Evolutionary conservation across 2,888 invertebrate genomes (phyloP), one percentile per base, ranked within the genome.

Genomic region (Dynastes grantii): DNA sequence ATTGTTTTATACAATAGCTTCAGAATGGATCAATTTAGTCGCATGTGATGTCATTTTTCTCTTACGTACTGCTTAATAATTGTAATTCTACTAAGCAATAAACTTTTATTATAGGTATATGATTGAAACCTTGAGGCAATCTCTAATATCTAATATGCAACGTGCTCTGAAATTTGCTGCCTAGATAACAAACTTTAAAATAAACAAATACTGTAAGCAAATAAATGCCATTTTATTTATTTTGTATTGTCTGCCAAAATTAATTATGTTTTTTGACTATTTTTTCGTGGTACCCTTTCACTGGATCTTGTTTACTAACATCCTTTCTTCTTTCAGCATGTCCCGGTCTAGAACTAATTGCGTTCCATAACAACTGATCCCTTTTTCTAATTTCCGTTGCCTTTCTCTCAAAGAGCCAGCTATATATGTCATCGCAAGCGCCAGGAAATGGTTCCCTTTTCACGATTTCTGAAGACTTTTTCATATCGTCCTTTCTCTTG

Each of bases 291-390:
- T 76, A 78, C 37, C 55, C 78, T 53, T 76, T 81, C 4, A 71
- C 32, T 22, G 80, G 81, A 77, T 81, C 81, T 27, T 79, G 79
- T 49, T 81, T 81, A 55, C 79, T 81, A 32, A 70, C 40, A 37
- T 79, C 79, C 11, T 29, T 79, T 22, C 77, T 79, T 32, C 49
- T 58, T 45, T 78, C 73, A n/a, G 45, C 70, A 64, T 65, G 29
- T n/a, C 64, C 71, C n/a, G 71, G 71, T 22, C 68, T 64, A 8
- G 53, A n/a, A 45, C 29, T 71, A 11, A 55, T 37, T 53, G 13
- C 73, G 58, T 70, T 77, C 78, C 32, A 79, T 16, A 73, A 73
- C 63, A 11, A 80, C n/a, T n/a, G 78, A 63, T 68, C 81, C 70
- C 51, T 77, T 75, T 77, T 77, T 77, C 65, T 78, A 22, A 80